Base-by-base conservation (phyloP, 2,888 invertebrate genomes). In the Rhyacophila evoluta region DNA sequence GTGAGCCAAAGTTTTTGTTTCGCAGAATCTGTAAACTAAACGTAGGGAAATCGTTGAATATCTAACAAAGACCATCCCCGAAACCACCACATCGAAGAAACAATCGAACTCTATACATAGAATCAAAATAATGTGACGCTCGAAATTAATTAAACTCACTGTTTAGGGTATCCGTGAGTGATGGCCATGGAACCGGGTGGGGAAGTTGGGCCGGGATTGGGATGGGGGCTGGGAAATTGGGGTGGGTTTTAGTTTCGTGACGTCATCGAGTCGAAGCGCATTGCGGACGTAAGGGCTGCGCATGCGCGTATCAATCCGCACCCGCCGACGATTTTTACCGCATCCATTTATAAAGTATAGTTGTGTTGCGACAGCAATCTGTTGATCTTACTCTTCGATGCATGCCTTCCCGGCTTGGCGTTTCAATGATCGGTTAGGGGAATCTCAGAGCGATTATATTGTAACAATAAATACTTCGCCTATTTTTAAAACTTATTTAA, bases 261-360 rank as follows among this genome's bases (percentile, higher is more conserved):
- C 69, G 69, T 69, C 69, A 69, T 28, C 28, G 29, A 28, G 29
- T 28, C 15, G 69, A 69, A 69, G 69, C 69, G 69, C 69, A 69
- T 69, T 69, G 69, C 69, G 69, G 69, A 69, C 29, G 28, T 69
- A 33, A 28, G 29, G 69, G 29, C 12, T 29, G 69, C 69, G 69
- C 69, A 69, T 11, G 69, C 69, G 69, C 69, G 11, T 15, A 6
- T 2, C 29, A n/a, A 6, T 69, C 28, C 69, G 28, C 69, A 33
- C 29, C 69, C 69, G 69, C 69, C 69, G 69, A n/a, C 29, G 33
- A 69, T 69, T 69, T 69, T 69, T 69, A 69, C 69, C 69, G 69
- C 69, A 69, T 69, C 69, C 69, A 15, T 69, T 69, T 69, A 69
- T 69, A 69, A 29, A 33, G 29, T 15, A 29, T 28, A 33, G 69